These are phyloP conservation scores for Drosophila mauritiana DNA, from an alignment of 1,140 invertebrate genomes.

Conservation along the genomic window DNA sequence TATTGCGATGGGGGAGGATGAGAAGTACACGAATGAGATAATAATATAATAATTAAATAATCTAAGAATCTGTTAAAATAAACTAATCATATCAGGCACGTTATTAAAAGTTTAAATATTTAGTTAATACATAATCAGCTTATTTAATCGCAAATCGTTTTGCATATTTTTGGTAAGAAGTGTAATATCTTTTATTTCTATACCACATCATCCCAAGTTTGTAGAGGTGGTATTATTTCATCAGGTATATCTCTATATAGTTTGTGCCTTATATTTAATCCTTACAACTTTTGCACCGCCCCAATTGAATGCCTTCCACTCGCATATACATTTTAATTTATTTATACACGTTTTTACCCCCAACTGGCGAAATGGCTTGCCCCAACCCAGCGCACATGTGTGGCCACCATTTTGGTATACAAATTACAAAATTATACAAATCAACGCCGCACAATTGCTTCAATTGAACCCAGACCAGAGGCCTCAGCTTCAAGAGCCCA, in stretches of 20 bases:
- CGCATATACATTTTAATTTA: conserved; percentile 71
- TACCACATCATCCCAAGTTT: no score
- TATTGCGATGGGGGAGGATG: conserved; percentile 16
- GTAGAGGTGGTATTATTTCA: not conserved
- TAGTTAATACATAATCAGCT: no score
- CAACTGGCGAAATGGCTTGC: conserved; percentile 53
- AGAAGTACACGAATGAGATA: not conserved
- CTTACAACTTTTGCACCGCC: conserved; percentile 18
- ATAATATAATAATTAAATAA: not conserved
- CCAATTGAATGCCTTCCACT: conserved; percentile 1
- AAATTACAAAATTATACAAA: conserved; percentile 84
- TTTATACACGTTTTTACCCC: conserved; percentile 68
- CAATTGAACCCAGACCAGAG: conserved; percentile 67
- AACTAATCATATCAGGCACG: no score
- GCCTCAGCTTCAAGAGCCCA: conserved; percentile 43
- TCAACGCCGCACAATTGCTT: conserved; percentile 80
- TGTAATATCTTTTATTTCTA: no score
- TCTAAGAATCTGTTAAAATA: not conserved
- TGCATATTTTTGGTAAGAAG: no score
- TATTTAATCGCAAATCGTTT: not conserved
- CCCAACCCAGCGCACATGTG: conserved; percentile 59
- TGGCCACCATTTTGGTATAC: conserved; percentile 78
- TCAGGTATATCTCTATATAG: no score
- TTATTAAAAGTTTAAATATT: no score
- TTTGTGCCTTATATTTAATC: no score